A percentile compares a stretch with the other conserved stretches of the same genome.
Conservation (phyloP, 2,888 invertebrate genomes). For the Amaurobius ferox region DNA sequence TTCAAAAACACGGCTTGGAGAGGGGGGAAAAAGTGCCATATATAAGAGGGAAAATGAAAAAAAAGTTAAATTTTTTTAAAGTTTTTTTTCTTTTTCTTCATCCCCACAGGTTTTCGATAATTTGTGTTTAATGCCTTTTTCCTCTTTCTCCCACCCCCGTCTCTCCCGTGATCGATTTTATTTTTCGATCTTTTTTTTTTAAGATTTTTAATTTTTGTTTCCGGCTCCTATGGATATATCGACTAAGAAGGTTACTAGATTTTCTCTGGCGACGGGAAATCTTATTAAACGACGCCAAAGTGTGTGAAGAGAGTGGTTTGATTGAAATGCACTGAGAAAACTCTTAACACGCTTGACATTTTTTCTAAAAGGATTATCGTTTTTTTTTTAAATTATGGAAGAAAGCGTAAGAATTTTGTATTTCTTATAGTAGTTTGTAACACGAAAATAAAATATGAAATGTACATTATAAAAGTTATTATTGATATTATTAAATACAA, state of each 20-base stretch:
- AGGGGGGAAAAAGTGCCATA: slow-evolving; percentile 15
- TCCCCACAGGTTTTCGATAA: slow-evolving; percentile 71
- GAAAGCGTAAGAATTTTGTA: too few relatives aligned
- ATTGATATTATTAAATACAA: too few relatives aligned
- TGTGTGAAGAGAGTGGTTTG: not conserved
- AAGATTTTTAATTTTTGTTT: slow-evolving; percentile 25
- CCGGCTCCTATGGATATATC: slow-evolving; percentile 53
- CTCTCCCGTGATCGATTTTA: slow-evolving; percentile 54
- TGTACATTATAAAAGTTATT: too few relatives aligned
- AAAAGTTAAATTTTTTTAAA: slow-evolving; percentile 37
- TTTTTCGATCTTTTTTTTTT: slow-evolving; percentile 25
- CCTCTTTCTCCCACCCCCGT: slow-evolving; percentile 11
- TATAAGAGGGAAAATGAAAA: slow-evolving; percentile 31
- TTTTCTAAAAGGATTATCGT: too few relatives aligned
- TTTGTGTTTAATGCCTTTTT: slow-evolving; percentile 72
- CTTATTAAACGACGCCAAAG: slow-evolving; percentile 37
- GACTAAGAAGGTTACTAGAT: slow-evolving; percentile 59
- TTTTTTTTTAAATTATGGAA: too few relatives aligned
- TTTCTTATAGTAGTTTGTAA: too few relatives aligned
- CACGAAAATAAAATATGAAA: too few relatives aligned
- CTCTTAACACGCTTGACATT: too few relatives aligned
- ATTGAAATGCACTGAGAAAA: too few relatives aligned
- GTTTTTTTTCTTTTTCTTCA: slow-evolving; percentile 24
- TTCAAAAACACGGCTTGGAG: slow-evolving; percentile 63
- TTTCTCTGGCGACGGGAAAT: slow-evolving; percentile 33